Conservation (phyloP, 1,140 invertebrate species). For the Aphelenchoides fujianensis region DNA sequence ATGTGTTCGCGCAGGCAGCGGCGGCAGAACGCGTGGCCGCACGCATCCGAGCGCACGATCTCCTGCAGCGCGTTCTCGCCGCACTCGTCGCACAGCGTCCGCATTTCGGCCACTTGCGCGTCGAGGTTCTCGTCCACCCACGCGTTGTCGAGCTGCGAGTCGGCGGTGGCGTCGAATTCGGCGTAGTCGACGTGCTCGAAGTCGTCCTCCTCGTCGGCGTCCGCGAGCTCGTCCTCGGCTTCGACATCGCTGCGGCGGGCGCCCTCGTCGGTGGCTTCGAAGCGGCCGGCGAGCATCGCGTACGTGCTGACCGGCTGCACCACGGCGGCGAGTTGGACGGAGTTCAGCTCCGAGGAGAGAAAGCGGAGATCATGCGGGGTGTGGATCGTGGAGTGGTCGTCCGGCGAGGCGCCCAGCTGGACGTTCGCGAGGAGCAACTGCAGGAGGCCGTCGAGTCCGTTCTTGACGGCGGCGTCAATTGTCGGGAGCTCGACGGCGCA, state of each 20-base stretch:
- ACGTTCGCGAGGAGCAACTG: slow-evolving; percentile 15
- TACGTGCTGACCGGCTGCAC: slow-evolving; percentile 22
- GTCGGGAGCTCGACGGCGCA: not conserved
- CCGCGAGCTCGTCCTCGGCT: not conserved
- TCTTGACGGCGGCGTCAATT: not conserved
- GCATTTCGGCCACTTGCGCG: slow-evolving; percentile 12
- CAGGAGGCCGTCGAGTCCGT: slow-evolving; percentile 25
- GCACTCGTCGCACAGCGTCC: slow-evolving; percentile 20
- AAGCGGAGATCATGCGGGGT: not conserved
- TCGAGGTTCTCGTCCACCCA: slow-evolving; percentile 19
- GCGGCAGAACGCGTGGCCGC: slow-evolving; percentile 23
- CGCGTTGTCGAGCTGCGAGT: slow-evolving; percentile 15
- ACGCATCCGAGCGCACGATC: not conserved
- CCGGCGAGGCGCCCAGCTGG: not conserved
- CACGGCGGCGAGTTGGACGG: slow-evolving; percentile 10
- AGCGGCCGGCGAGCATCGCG: not conserved
- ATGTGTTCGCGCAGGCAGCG: slow-evolving; percentile 12
- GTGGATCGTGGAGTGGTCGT: not conserved
- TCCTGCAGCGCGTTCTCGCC: slow-evolving; percentile 14
- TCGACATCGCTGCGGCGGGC: not conserved
- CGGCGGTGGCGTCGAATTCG: slow-evolving; percentile 1
- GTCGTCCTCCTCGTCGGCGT: slow-evolving; percentile 25
- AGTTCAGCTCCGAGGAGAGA: slow-evolving; percentile 17
- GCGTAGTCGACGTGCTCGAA: slow-evolving; percentile 25
- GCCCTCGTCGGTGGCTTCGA: slow-evolving; percentile 3